Base-by-base conservation (phyloP, 2,113 vertebrate species). In the Hippocampus abdominalis region DNA sequence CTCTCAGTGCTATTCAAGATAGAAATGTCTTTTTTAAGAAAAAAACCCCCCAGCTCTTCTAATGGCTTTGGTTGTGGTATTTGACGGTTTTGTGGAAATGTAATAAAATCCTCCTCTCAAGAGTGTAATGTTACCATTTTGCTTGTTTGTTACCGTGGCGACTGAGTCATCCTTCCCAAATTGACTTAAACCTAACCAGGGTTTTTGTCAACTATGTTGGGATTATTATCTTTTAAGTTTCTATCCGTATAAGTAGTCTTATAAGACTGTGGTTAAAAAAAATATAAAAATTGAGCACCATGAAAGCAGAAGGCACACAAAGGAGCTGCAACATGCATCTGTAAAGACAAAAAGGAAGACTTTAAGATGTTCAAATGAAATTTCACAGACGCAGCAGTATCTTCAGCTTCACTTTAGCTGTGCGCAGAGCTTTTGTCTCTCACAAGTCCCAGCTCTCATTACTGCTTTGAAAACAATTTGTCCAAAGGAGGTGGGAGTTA, bases 381-480 rank as follows among this genome's bases (percentile, higher is more conserved):
- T 75, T 68, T 61, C 62, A 42, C 2, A 20, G 42, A 25, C 53
- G 60, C 70, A 64, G 51, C 64, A 51, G 66, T 42, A 66, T 53
- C 23, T 21, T 67, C 0, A 51, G 66, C 76, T 75, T 51, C 3
- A 29, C 29, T 71, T 70, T 69, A 72, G 56, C 76, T 66, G 59
- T 54, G 36, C 51, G 25, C 66, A 77, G 25, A 69, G 65, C 64
- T 10, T 36, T 70, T 72, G 53, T 75, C 56, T 8, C 39, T 42
- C 76, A 68, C 71, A 40, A 49, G 72, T 77, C 75, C 64, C 71
- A 62, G 57, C 68, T 60, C 77, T 82, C 75, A 78, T 63, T 69
- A 65, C 39, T 53, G 39, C 71, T 81, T 67, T 53, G 70, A 72
- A 69, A 77, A 57, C 21, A 59, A 62, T 68, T 49, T 25, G 23